A percentile compares a stretch with the other conserved stretches of the same genome.
Evolutionary conservation across 2,888 invertebrate genomes (phyloP).

Genomic region (Therioaphis trifolii): DNA sequence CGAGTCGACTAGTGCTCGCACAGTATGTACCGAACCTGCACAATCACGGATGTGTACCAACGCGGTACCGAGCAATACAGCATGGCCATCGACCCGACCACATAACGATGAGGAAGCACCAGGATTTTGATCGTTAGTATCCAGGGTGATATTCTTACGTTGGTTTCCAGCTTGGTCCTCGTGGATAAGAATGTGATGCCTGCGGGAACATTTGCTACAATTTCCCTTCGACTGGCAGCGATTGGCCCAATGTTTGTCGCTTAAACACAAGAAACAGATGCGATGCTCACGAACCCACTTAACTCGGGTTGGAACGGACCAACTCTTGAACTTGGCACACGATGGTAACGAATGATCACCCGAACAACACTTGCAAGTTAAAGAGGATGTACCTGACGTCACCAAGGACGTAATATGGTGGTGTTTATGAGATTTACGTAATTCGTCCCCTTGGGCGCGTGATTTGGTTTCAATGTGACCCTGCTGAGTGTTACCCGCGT

Average conservation of each 20-base stretch:
- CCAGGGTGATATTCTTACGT: background rate
- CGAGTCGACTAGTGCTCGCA: conserved; percentile 25
- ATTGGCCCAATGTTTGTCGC: background rate
- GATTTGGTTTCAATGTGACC: background rate
- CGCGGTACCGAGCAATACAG: background rate
- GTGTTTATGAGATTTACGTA: background rate
- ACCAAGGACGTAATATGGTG: background rate
- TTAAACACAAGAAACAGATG: background rate
- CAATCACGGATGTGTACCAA: background rate
- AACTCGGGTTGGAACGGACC: background rate
- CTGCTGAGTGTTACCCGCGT: background rate
- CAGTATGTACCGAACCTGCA: background rate
- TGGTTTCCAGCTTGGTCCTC: no score
- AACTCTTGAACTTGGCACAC: background rate
- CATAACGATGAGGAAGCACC: background rate
- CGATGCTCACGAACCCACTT: background rate
- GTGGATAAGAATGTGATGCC: background rate
- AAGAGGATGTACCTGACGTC: background rate
- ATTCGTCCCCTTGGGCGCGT: background rate
- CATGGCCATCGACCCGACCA: background rate
- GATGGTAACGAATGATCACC: background rate
- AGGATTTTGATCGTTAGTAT: no score
- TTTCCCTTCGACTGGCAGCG: background rate
- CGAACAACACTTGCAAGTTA: background rate
- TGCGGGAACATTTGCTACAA: background rate